phyloP scores from a whole-genome alignment of 2,113 vertebrate genomes.

The Pyxicephalus adspersus region DNA sequence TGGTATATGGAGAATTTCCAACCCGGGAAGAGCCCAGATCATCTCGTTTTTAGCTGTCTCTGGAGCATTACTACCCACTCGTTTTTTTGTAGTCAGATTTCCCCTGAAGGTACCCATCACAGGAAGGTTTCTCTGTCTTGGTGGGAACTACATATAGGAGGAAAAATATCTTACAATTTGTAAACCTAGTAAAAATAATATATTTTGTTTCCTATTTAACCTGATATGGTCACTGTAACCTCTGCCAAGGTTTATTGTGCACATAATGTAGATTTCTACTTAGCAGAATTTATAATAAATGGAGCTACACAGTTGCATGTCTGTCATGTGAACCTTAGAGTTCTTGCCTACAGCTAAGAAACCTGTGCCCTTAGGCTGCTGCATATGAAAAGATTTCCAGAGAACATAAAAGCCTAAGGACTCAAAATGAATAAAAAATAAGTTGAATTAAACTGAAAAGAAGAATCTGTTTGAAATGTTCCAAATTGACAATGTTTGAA shows the following conservation, averaged over 20 bases:
- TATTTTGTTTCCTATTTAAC: no score
- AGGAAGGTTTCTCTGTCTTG: not conserved
- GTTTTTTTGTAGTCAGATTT: not conserved
- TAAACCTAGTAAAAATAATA: not conserved
- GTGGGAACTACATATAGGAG: not conserved
- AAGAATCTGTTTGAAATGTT: constrained; percentile 1
- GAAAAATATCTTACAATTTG: not conserved
- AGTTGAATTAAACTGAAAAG: not conserved
- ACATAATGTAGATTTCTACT: no score
- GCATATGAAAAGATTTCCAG: constrained; percentile 15
- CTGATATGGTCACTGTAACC: no score
- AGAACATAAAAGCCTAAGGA: constrained; percentile 3
- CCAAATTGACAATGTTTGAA: constrained; percentile 1
- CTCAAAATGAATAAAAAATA: constrained; percentile 19
- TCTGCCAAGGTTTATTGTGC: no score
- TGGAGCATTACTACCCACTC: not conserved
- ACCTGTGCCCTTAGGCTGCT: constrained; percentile 11
- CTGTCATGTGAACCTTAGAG: constrained; percentile 17
- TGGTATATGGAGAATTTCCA: constrained; percentile 5
- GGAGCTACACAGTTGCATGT: not conserved
- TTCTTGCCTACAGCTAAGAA: constrained; percentile 30
- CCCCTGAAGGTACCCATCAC: not conserved
- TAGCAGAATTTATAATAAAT: not conserved
- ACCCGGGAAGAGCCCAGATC: not conserved
- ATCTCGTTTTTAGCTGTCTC: not conserved